Evolutionary conservation across 1,140 invertebrate species (phyloP), one percentile per base, ranked within the genome.

Genomic region (Saxidomus purpurata): DNA sequence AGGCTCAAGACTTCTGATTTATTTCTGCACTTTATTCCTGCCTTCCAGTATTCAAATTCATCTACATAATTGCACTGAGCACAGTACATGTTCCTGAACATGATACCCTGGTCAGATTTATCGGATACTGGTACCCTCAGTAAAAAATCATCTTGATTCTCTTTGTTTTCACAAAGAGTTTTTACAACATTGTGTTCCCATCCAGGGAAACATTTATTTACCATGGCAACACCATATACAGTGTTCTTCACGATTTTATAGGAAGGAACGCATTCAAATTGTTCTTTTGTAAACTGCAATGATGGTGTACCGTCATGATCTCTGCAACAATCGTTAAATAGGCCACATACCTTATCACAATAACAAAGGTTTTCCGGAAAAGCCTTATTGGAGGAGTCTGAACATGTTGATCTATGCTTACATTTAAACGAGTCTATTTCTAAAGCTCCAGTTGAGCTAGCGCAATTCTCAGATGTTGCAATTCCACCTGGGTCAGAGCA

Each of bases 21-120:
- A 81, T 81, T 63, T 17, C 52, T 49, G 38, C 79, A 81, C 34
- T 40, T 38, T 36, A 81, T 38, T 61, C 61, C 79, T 17, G 15
- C 6, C 1, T 22, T 81, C 79, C 52, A 81, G n/a, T 38, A 61
- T 13, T 59, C 6, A n/a, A 81, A 81, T 6, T 81, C 52, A 25
- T 38, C 22, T 1, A 61, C 28, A 81, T 8, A 81, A 43, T 81
- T 61, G 61, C 79, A 81, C 17, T 81, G 34, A 0, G 79, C 79
- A 52, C 79, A 81, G 49, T 81, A 63, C 34, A 36, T 81, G 31
- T 61, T 81, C 38, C 25, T 81, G 40, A 61, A 81, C 79, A 81
- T 61, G 11, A 81, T 1, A 31, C 34, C 17, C 4, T 9, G 22
- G 2, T 61, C 52, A 9, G 31, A 25, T n/a, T 61, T 59, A 22